These are phyloP conservation scores for Helicoverpa armigera DNA, from an alignment of 1,140 invertebrate genomes.

Conservation along the genomic window DNA sequence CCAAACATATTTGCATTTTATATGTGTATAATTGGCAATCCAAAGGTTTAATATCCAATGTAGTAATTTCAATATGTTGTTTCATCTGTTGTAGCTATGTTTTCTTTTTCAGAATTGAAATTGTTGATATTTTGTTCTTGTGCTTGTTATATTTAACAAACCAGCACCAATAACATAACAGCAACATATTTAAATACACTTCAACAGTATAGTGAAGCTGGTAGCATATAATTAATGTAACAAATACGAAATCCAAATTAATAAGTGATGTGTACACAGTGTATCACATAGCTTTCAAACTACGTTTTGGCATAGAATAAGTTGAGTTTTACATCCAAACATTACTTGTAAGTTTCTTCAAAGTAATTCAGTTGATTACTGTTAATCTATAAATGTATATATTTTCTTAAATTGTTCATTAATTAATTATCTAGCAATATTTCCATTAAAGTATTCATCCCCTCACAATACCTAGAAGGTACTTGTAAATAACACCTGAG, in stretches of 20 bases:
- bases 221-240: conserved; percentile 22
- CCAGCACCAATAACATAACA: neutral
- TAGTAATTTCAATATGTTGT: conserved; percentile 12
- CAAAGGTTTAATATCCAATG: neutral
- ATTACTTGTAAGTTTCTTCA: conserved; percentile 42
- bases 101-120: conserved; percentile 7
- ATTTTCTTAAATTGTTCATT: conserved; percentile 30
- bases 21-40: conserved; percentile 15
- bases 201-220: conserved; percentile 45
- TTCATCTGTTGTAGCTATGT: neutral
- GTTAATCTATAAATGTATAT: conserved; percentile 21
- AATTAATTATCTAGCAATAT: conserved; percentile 5
- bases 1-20: conserved; percentile 17
- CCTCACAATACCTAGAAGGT: conserved; percentile 7
- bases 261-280: conserved; percentile 34
- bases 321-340: conserved; percentile 38
- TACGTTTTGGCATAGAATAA: conserved; percentile 25
- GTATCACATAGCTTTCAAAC: conserved; percentile 28
- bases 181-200: conserved; percentile 19
- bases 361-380: conserved; percentile 19
- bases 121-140: neutral
- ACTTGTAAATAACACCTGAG: conserved; percentile 14
- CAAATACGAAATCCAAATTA: conserved; percentile 13
- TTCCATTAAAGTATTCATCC: conserved; percentile 12
- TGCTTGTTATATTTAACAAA: neutral